Evolutionary conservation across 37 sponge, comb jelly and placozoan genomes (phyloP).

Genomic region (Aplysina aerophoba): DNA sequence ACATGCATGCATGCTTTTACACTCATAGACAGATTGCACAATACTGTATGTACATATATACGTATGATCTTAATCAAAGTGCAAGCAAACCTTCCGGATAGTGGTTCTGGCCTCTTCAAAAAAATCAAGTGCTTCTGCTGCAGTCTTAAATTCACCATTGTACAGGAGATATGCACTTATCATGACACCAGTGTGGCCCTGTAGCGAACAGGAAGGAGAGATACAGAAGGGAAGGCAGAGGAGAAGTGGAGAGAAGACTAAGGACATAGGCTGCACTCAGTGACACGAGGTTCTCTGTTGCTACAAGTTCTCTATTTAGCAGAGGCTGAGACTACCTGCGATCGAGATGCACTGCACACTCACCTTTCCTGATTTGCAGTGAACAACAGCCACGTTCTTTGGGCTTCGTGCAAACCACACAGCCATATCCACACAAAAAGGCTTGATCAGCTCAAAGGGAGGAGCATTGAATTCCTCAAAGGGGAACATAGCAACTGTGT

Average conservation of each 20-base stretch:
- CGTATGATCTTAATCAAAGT: too few species aligned
- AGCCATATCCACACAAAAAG: constrained; percentile 97
- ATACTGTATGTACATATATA: too few species aligned
- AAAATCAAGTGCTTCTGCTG: constrained; percentile 86
- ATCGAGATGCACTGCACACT: background rate
- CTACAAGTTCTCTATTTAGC: too few species aligned
- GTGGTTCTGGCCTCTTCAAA: constrained; percentile 96
- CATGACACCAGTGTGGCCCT: constrained; percentile 99
- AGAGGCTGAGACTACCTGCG: too few species aligned
- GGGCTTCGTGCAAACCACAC: constrained; percentile 75
- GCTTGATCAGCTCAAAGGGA: constrained; percentile 93
- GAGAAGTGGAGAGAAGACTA: background rate
- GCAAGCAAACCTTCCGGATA: constrained; percentile 79
- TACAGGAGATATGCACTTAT: constrained; percentile 86
- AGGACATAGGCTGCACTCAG: background rate
- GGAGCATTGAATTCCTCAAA: constrained; percentile 99
- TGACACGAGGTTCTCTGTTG: too few species aligned
- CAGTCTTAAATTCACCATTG: constrained; percentile 69
- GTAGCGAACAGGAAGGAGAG: background rate
- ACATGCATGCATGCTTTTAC: too few species aligned
- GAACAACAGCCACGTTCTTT: constrained; percentile 91
- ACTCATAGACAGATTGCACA: too few species aligned
- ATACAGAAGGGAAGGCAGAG: background rate
- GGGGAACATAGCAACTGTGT: constrained; percentile 43
- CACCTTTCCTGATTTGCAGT: constrained; percentile 99